Evolutionary conservation across 2,888 invertebrate genomes (phyloP).

Genomic region (Lymantria dispar): DNA sequence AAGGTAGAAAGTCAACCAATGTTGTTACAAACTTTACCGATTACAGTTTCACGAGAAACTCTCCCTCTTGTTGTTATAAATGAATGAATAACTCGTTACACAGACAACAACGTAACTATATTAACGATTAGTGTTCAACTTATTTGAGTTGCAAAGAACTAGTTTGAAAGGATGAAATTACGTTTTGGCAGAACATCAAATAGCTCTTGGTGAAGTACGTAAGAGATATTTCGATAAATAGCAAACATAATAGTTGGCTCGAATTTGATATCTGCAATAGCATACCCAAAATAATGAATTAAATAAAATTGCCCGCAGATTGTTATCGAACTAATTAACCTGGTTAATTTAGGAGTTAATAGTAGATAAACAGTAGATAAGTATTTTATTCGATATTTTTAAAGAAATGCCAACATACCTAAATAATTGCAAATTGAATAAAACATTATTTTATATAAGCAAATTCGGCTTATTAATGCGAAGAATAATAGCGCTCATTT

Average conservation of each 20-base stretch:
- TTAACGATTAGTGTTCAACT: constrained; percentile 17
- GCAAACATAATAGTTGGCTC: constrained; percentile 23
- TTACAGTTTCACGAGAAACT: constrained; percentile 63
- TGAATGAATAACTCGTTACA: constrained; percentile 55
- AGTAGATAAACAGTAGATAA: too few species aligned
- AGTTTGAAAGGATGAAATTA: constrained; percentile 11
- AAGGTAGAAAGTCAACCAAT: constrained; percentile 76
- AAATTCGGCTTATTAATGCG: too few species aligned
- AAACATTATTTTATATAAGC: too few species aligned
- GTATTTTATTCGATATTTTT: too few species aligned
- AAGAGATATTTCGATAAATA: constrained; percentile 7
- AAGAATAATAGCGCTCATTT: too few species aligned
- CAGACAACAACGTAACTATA: constrained; percentile 29
- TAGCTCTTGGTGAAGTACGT: constrained; percentile 15
- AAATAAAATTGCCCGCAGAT: too few species aligned
- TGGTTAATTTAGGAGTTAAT: too few species aligned
- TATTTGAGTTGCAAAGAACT: constrained; percentile 6
- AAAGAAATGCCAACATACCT: too few species aligned
- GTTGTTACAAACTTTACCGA: constrained; percentile 77
- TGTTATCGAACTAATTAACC: too few species aligned
- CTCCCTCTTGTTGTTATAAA: constrained; percentile 60
- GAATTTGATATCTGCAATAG: constrained; percentile 11
- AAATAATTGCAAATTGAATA: too few species aligned
- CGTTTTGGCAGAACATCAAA: constrained; percentile 27
- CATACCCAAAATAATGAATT: too few species aligned